Percentiles rank a stretch among this genome's conserved stretches.
Conservation (phyloP, 1,140 invertebrate species). For the Holotrichia oblita region DNA sequence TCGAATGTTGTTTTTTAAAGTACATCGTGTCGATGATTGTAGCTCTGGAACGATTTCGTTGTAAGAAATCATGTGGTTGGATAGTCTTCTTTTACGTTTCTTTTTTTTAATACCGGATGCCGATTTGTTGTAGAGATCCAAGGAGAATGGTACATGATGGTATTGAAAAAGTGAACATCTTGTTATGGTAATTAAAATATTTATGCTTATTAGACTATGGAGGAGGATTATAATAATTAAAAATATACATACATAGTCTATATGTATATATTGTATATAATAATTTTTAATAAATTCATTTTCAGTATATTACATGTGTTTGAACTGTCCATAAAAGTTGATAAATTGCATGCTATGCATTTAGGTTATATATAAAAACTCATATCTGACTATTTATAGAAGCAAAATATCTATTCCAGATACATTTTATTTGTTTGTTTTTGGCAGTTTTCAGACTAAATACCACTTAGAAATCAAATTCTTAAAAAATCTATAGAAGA, state of each 20-base stretch:
- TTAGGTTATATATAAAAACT: too few species aligned
- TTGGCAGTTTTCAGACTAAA: too few species aligned
- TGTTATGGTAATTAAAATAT: constrained; percentile 10
- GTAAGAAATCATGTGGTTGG: constrained; percentile 38
- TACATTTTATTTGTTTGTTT: too few species aligned
- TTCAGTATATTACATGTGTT: neutral
- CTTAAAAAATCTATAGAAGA: too few species aligned
- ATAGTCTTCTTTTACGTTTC: constrained; percentile 27
- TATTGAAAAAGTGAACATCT: neutral
- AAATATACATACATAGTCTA: neutral
- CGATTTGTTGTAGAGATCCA: constrained; percentile 34
- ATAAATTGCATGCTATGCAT: too few species aligned
- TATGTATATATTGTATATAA: constrained; percentile 29
- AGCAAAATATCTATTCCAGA: too few species aligned
- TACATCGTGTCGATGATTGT: constrained; percentile 9
- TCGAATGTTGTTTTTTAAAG: neutral
- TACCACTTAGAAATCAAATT: too few species aligned
- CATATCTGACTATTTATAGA: too few species aligned
- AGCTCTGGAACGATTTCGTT: constrained; percentile 33
- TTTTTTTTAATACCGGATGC: constrained; percentile 28
- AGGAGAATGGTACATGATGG: neutral
- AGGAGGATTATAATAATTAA: neutral
- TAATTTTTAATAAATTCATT: constrained; percentile 37
- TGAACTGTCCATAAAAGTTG: too few species aligned
- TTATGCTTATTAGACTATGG: neutral